A percentile compares a stretch with the other conserved stretches of the same genome.
phyloP scores from a whole-genome alignment of 2,113 vertebrate species.

The Emydocephalus ijimae region DNA sequence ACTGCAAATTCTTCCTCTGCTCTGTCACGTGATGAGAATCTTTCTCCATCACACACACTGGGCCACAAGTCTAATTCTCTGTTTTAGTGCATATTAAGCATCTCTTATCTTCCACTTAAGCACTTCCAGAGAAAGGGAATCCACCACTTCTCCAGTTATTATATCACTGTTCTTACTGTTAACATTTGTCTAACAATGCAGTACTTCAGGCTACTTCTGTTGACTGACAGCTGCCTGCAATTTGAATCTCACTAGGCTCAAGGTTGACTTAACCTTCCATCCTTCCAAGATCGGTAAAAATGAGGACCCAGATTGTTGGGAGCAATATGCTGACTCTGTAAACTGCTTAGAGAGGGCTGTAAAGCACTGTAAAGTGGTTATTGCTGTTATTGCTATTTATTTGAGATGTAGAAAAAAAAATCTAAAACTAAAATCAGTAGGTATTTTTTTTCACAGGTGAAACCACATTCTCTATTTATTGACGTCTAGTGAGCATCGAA shows the following conservation, averaged over 20 bases:
- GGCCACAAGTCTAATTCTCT: not conserved
- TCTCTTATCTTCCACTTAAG: not conserved
- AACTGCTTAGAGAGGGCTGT: too few species aligned
- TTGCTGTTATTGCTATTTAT: too few species aligned
- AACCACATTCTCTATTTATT: not conserved
- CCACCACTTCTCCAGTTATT: not conserved
- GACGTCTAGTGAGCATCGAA: not conserved
- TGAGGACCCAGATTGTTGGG: too few species aligned
- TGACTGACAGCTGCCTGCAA: too few species aligned
- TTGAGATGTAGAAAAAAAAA: not conserved
- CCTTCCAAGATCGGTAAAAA: too few species aligned
- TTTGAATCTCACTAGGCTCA: too few species aligned
- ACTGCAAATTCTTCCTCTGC: not conserved
- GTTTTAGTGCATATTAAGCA: not conserved
- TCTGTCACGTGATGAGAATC: not conserved
- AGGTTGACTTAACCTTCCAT: too few species aligned
- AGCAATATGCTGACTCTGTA: too few species aligned
- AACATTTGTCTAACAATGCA: not conserved
- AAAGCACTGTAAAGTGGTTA: too few species aligned
- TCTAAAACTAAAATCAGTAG: not conserved
- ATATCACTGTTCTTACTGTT: not conserved
- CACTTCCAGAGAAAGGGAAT: not conserved
- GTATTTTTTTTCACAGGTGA: not conserved
- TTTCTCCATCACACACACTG: not conserved
- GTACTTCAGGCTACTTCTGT: too few species aligned